Evolutionary conservation across 2,888 invertebrate genomes (phyloP).

Genomic region (Dysmachus trigonus): DNA sequence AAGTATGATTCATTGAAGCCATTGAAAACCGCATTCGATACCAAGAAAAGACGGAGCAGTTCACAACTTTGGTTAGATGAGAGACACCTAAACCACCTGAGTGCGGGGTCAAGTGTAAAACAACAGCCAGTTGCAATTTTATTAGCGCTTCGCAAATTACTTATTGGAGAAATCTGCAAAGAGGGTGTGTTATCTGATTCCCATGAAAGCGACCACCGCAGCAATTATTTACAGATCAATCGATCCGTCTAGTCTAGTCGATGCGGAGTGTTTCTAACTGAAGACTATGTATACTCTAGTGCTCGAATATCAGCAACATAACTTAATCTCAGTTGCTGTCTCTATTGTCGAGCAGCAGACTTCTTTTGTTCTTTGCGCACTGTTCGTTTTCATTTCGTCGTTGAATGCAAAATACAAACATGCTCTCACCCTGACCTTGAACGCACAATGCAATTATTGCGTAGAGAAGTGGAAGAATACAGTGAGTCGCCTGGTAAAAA

Average conservation of each 20-base stretch:
- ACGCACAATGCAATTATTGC: neutral
- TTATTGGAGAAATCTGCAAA: neutral
- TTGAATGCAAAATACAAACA: neutral
- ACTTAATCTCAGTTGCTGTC: neutral
- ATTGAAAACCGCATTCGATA: neutral
- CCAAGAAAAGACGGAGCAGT: neutral
- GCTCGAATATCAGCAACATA: neutral
- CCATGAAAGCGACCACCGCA: neutral
- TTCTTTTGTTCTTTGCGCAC: neutral
- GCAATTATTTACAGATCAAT: neutral
- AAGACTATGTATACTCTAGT: neutral
- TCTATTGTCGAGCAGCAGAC: neutral
- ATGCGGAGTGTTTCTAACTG: neutral
- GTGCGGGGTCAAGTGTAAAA: neutral
- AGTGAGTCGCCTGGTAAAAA: neutral
- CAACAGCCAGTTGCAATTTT: neutral
- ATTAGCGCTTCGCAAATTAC: neutral
- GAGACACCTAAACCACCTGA: neutral
- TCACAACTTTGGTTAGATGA: neutral
- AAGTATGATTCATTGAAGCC: neutral
- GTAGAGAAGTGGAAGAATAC: neutral
- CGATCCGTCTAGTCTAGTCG: neutral
- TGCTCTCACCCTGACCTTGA: neutral
- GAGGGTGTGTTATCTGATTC: neutral
- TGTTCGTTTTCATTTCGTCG: neutral